Evolutionary conservation across 2,797 vertebrate genomes (phyloP).

Genomic region (Molossus molossus): DNA sequence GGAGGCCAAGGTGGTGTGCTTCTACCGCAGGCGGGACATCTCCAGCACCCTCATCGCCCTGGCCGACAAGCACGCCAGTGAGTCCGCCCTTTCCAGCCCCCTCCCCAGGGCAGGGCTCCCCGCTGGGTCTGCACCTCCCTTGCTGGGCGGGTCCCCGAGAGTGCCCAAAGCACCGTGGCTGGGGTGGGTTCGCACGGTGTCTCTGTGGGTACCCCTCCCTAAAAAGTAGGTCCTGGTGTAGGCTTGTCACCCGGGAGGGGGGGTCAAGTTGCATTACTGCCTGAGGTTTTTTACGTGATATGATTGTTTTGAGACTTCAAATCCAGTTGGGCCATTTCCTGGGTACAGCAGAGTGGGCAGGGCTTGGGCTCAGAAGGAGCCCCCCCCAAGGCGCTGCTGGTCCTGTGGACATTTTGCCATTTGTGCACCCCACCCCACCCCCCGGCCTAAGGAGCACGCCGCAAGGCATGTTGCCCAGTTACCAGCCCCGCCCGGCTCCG

Average conservation of each 20-base stretch:
- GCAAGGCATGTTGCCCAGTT: accelerated
- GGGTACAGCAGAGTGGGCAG: neutral
- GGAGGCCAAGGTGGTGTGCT: conserved; percentile 99
- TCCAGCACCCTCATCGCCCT: conserved; percentile 97
- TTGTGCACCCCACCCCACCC: neutral
- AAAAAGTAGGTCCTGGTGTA: neutral
- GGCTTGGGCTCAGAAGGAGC: neutral
- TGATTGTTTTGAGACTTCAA: neutral
- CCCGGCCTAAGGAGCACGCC: neutral
- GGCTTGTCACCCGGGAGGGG: neutral
- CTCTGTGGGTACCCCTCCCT: neutral
- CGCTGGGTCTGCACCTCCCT: neutral
- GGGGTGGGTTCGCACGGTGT: neutral
- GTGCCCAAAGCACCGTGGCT: neutral
- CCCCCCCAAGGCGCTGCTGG: neutral
- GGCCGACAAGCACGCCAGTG: conserved; percentile 99
- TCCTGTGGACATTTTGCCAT: neutral
- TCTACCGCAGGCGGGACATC: conserved; percentile 98
- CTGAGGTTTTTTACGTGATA: neutral
- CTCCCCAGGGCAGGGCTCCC: too few species aligned
- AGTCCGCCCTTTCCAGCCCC: conserved; percentile 86
- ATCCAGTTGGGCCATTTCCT: too few species aligned
- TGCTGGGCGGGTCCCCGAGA: neutral
- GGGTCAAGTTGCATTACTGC: neutral
- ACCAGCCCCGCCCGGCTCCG: too few species aligned